phyloP scores from a whole-genome alignment of 2,113 vertebrate species.

The Actenoides lindsayi region DNA sequence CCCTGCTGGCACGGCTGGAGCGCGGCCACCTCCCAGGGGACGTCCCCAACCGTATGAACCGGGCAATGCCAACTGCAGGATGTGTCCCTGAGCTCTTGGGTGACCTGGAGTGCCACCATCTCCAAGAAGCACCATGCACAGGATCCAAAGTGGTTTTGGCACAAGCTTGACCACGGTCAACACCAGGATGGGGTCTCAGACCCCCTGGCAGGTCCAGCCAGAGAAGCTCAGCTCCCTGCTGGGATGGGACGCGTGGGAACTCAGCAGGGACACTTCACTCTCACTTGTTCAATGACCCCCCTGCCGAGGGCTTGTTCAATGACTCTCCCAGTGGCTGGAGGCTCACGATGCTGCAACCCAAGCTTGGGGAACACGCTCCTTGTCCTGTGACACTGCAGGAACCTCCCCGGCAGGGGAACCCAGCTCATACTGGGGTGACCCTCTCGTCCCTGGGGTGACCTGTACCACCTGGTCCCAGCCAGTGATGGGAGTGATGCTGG shows the following conservation, averaged over 20 bases:
- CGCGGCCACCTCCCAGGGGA: neutral
- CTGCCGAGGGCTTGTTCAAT: fast-evolving
- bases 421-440: neutral
- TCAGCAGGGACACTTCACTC: neutral
- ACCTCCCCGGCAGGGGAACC: fast-evolving
- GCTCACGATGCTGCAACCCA: neutral
- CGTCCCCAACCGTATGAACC: fast-evolving
- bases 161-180: neutral
- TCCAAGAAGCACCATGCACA: neutral
- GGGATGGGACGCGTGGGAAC: fast-evolving
- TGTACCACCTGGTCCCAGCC: fast-evolving
- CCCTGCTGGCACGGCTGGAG: neutral
- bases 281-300: fast-evolving
- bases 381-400: fast-evolving
- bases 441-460: too few species aligned
- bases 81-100: neutral
- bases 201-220: neutral
- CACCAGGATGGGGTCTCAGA: neutral
- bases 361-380: fast-evolving
- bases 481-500: fast-evolving
- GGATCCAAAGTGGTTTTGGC: neutral
- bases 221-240: neutral
- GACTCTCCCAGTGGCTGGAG: fast-evolving
- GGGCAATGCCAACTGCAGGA: neutral
- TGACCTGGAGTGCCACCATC: neutral